Percentiles rank a stretch among this genome's conserved stretches.
Evolutionary conservation across 1,140 invertebrate species (phyloP).

Genomic region (Scylla paramamosain): DNA sequence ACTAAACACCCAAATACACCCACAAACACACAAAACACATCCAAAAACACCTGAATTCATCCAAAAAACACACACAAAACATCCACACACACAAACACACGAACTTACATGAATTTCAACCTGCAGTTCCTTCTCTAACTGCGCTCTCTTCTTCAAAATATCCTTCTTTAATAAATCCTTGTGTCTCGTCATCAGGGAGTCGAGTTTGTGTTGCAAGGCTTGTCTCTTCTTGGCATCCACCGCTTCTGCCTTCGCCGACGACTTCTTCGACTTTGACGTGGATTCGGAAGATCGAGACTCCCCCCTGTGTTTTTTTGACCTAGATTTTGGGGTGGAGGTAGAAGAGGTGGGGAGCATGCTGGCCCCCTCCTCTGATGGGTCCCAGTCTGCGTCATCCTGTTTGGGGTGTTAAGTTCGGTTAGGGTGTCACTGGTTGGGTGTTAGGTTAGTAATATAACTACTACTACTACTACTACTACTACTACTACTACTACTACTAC

Average conservation of each 20-base stretch:
- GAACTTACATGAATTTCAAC: constrained; percentile 90
- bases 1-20: too few relatives aligned
- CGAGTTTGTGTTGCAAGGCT: constrained; percentile 79
- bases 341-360: constrained; percentile 36
- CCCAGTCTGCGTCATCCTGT: constrained; percentile 71
- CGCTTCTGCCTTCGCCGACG: constrained; percentile 84
- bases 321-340: background rate
- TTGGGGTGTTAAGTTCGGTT: too few relatives aligned
- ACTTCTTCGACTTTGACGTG: constrained; percentile 55
- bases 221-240: constrained; percentile 81
- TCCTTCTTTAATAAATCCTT: constrained; percentile 96
- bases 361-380: constrained; percentile 43
- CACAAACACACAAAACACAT: too few relatives aligned
- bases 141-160: constrained; percentile 92
- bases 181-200: constrained; percentile 86
- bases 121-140: constrained; percentile 94
- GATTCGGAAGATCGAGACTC: constrained; percentile 68
- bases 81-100: background rate
- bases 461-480: constrained; percentile 6
- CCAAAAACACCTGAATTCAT: too few relatives aligned
- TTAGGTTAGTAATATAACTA: too few relatives aligned
- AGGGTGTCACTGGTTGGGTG: too few relatives aligned
- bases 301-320: constrained; percentile 78
- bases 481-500: constrained; percentile 2
- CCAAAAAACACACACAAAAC: too few relatives aligned